A percentile compares a stretch with the other conserved stretches of the same genome.
phyloP scores from a whole-genome alignment of 2,797 vertebrate species.

The Bovichtus variegatus region DNA sequence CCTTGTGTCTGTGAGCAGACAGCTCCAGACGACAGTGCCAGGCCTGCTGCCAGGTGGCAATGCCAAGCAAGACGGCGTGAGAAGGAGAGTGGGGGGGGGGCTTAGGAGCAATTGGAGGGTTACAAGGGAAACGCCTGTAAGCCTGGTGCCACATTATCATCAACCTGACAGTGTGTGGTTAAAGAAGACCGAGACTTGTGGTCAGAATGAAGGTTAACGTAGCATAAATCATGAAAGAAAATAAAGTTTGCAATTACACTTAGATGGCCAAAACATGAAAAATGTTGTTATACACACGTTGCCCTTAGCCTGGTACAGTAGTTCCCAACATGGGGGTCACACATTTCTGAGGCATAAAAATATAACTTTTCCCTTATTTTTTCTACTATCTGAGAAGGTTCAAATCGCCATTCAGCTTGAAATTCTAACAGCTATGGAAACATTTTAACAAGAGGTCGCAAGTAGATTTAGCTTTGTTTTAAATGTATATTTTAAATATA shows the following conservation, averaged over 20 bases:
- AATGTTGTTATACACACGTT: not conserved
- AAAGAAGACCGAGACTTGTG: not conserved
- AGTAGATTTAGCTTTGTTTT: not conserved
- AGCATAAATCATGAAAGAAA: not conserved
- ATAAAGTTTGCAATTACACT: not conserved
- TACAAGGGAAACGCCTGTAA: slow-evolving; percentile 51
- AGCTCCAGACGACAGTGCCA: slow-evolving; percentile 72
- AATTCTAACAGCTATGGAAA: not conserved
- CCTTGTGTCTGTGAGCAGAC: slow-evolving; percentile 78
- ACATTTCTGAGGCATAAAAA: not conserved
- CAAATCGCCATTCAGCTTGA: not conserved
- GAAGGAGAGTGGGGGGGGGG: not conserved
- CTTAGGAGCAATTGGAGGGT: slow-evolving; percentile 15
- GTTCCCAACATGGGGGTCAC: not conserved
- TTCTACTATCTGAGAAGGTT: not conserved
- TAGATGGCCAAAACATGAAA: not conserved
- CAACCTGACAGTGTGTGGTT: slow-evolving; percentile 17
- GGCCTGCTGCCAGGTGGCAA: slow-evolving; percentile 76
- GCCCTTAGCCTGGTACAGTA: not conserved
- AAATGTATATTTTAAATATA: no score
- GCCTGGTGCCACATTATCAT: slow-evolving; percentile 31
- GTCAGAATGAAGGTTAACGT: not conserved
- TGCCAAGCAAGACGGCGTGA: slow-evolving; percentile 66
- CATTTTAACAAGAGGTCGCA: not conserved
- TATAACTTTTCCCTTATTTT: no score